These are phyloP conservation scores for Eupithecia exiguata DNA, from an alignment of 2,888 invertebrate genomes.

Conservation along the genomic window DNA sequence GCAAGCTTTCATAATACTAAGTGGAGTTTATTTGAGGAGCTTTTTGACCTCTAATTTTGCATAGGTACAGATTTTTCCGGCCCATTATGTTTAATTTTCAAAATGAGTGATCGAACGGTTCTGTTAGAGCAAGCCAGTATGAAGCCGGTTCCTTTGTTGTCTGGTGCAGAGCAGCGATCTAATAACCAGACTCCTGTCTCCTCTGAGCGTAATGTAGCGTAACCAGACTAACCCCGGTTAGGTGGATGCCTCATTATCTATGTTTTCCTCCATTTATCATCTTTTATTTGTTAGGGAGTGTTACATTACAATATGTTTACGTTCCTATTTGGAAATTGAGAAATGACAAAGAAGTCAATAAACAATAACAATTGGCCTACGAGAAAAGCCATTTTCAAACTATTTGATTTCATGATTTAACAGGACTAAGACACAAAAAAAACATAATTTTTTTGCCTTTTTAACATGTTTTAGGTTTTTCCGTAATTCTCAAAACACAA, in stretches of 20 bases:
- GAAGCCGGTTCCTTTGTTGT: conserved; percentile 34
- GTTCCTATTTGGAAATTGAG: neutral
- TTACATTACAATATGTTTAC: neutral
- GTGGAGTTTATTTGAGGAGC: neutral
- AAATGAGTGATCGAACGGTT: neutral
- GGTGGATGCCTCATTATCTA: neutral
- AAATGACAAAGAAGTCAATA: neutral
- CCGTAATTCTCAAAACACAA: too few relatives aligned
- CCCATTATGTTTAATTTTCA: neutral
- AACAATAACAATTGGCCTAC: neutral
- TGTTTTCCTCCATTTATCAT: neutral
- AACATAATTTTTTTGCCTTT: too few relatives aligned
- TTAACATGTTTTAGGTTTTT: too few relatives aligned
- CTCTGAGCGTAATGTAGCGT: conserved; percentile 27
- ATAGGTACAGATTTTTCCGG: neutral
- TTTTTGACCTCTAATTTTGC: neutral
- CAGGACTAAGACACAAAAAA: too few relatives aligned
- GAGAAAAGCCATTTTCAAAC: too few relatives aligned
- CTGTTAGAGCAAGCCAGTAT: conserved; percentile 8
- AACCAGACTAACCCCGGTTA: conserved; percentile 1
- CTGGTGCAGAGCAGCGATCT: conserved; percentile 32
- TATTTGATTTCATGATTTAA: too few relatives aligned
- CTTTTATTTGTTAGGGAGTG: neutral
- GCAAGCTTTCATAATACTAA: too few relatives aligned
- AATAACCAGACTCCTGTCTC: conserved; percentile 30